Conservation (phyloP, 2,797 vertebrate species). For the Oryzias dopingdopingensis region DNA sequence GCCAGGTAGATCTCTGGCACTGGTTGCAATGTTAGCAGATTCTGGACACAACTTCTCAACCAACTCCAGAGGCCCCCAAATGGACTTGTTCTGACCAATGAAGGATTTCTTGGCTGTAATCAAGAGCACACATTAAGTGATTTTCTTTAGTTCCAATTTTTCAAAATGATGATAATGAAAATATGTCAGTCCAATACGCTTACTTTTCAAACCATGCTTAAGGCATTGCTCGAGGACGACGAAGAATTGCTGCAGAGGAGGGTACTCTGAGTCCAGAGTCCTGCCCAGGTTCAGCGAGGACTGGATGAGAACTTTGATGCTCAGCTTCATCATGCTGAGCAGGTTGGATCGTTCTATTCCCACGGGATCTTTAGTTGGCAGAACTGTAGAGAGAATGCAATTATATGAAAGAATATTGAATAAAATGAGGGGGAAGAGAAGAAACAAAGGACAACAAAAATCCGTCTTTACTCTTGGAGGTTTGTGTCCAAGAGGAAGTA, state of each 20-base stretch:
- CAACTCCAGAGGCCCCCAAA: slow-evolving; percentile 95
- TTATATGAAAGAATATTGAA: no score
- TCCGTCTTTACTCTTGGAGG: slow-evolving; percentile 14
- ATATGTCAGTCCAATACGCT: slow-evolving; percentile 16
- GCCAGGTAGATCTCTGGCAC: slow-evolving; percentile 94
- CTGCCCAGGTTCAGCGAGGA: slow-evolving; percentile 92
- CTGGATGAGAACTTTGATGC: slow-evolving; percentile 94
- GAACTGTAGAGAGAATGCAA: slow-evolving; percentile 37
- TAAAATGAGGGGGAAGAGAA: no score
- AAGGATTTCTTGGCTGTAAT: slow-evolving; percentile 91
- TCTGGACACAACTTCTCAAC: slow-evolving; percentile 96
- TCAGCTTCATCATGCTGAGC: slow-evolving; percentile 97
- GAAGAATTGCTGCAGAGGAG: slow-evolving; percentile 96
- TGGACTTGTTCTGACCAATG: slow-evolving; percentile 94
- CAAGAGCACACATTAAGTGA: neutral
- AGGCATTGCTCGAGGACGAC: slow-evolving; percentile 96
- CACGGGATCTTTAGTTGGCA: slow-evolving; percentile 75
- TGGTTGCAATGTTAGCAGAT: slow-evolving; percentile 90
- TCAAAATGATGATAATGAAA: neutral
- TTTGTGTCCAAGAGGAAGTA: slow-evolving; percentile 45
- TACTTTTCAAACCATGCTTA: slow-evolving; percentile 96
- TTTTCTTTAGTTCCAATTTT: neutral
- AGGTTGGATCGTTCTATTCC: slow-evolving; percentile 93
- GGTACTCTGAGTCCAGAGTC: slow-evolving; percentile 91
- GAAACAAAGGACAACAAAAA: neutral